Evolutionary conservation across 2,888 invertebrate genomes (phyloP), one percentile per base, ranked within the genome.

Genomic region (Eupeodes luniger): DNA sequence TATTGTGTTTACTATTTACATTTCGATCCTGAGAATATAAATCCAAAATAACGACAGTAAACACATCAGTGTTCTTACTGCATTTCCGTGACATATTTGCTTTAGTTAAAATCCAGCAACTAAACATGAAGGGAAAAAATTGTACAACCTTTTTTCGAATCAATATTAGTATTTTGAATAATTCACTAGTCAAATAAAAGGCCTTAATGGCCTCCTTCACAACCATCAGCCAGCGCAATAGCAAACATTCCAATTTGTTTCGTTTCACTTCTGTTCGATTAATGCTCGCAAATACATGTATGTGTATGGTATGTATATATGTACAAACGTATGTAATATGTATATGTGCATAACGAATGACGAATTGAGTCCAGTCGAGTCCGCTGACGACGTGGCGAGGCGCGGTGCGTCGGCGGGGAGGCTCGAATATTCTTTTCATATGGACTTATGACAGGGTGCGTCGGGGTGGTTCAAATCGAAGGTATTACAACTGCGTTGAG

Each of bases 101-200:
- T 91, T 91, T 91, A 92, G 92, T 91, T 92, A 92, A 92, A 92
- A 92, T 91, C 92, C 91, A 90, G 91, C 91, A 91, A 91, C 91
- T 91, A 91, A 90, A 89, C 90, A 91, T 90, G 89, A 90, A 90
- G 89, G 64, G 49, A 84, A 89, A 89, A 87, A 85, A 67, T 89
- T 88, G 81, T 81, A 86, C 89, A 89, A 90, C 85, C 86, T 90
- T 90, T 90, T 90, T 91, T 91, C 92, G 91, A 92, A 92, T 93
- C 93, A 93, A 93, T 93, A 93, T 93, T 93, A 93, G 93, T 92
- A 92, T 92, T 93, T 93, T 93, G 92, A 93, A 93, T 93, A 93
- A 93, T 93, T 93, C 93, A 93, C 91, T 92, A 93, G 92, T 91
- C 92, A 93, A 93, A 93, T 92, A 93, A 92, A 92, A 92, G 92